phyloP scores from a whole-genome alignment of 2,113 vertebrate species.

The Toxotes chatareus region DNA sequence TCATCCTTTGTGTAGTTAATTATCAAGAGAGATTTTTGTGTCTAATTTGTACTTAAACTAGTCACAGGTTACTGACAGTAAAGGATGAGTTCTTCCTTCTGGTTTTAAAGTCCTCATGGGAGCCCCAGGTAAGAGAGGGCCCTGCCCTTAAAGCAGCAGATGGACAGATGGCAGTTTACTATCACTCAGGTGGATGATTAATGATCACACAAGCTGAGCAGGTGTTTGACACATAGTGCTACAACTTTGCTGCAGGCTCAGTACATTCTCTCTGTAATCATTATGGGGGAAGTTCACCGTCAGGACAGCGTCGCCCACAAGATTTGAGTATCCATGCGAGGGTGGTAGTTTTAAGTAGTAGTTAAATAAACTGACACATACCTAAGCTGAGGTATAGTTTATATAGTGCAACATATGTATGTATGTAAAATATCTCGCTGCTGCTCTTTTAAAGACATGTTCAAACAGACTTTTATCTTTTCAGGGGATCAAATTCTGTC shows the following conservation, averaged over 20 bases:
- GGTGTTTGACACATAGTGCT: background rate
- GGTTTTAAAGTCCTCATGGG: background rate
- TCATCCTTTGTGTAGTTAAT: background rate
- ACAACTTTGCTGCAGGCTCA: slow-evolving; percentile 8
- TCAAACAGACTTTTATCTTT: slow-evolving; percentile 25
- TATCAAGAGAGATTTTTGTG: background rate
- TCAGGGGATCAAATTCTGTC: slow-evolving; percentile 13
- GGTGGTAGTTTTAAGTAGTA: background rate
- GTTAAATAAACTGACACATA: slow-evolving; percentile 6
- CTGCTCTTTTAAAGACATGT: slow-evolving; percentile 19
- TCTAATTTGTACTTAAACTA: background rate
- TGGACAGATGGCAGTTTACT: background rate
- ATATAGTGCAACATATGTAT: background rate
- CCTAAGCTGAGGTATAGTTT: slow-evolving; percentile 1
- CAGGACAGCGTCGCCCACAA: background rate
- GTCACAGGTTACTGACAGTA: background rate
- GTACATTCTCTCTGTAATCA: background rate
- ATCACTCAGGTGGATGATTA: slow-evolving; percentile 12
- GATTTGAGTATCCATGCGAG: background rate
- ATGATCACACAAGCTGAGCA: background rate
- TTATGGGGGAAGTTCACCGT: background rate
- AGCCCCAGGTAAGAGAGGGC: background rate
- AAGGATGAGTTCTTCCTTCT: background rate
- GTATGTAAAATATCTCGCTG: slow-evolving; percentile 9
- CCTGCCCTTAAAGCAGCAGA: background rate